phyloP scores from a whole-genome alignment of 2,113 vertebrate genomes.

The Catharus minimus region DNA sequence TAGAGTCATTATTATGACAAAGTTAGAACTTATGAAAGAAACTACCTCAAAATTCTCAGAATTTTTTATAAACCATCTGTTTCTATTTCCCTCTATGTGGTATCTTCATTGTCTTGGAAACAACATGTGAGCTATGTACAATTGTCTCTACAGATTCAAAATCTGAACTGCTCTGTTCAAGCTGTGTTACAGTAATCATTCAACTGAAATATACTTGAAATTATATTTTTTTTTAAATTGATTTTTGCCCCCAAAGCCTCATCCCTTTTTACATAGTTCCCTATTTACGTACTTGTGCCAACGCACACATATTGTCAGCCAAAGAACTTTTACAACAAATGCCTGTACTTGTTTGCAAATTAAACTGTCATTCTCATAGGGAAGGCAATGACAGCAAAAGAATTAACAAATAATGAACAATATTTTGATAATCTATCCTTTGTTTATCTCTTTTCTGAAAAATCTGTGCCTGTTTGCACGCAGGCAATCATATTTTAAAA shows the following conservation, averaged over 20 bases:
- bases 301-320: rapidly evolving
- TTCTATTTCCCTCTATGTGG: not conserved
- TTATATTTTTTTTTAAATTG: not conserved
- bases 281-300: conserved; percentile 5
- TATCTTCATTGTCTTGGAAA: not conserved
- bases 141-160: not conserved
- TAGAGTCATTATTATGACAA: not conserved
- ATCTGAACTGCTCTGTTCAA: not conserved
- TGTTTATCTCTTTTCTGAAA: not conserved
- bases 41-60: not conserved
- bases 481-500: not conserved
- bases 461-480: not conserved
- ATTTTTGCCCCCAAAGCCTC: not conserved
- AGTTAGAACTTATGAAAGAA: not conserved
- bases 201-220: not conserved
- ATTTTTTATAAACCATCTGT: not conserved
- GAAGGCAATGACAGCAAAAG: not conserved
- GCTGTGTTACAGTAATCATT: not conserved
- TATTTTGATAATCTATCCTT: not conserved
- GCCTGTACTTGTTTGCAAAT: not conserved
- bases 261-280: not conserved
- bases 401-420: not conserved
- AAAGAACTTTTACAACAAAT: not conserved
- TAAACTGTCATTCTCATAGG: not conserved
- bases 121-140: not conserved